phyloP scores from a whole-genome alignment of 2,113 vertebrate species.

The Progne subis region DNA sequence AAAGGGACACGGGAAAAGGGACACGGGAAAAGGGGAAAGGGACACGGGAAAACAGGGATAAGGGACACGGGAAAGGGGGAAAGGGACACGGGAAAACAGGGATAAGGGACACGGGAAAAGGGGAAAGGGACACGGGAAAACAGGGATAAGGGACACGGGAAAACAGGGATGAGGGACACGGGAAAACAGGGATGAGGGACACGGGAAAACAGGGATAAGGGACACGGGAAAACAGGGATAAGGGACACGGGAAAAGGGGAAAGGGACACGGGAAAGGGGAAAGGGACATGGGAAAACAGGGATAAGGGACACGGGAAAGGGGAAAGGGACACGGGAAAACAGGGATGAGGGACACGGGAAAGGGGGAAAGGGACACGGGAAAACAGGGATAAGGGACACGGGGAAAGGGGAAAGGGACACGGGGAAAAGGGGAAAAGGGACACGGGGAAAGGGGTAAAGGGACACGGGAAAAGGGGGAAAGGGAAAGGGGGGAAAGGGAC shows the following conservation, averaged over 20 bases:
- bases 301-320: neutral
- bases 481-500: too few species aligned
- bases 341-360: too few species aligned
- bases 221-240: neutral
- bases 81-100: neutral
- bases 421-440: too few species aligned
- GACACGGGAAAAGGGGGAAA: too few species aligned
- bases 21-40: neutral
- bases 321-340: too few species aligned
- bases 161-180: neutral
- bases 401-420: too few species aligned
- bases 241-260: neutral
- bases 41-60: too few species aligned
- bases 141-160: neutral
- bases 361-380: too few species aligned
- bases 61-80: neutral
- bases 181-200: neutral
- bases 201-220: neutral
- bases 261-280: neutral
- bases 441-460: too few species aligned
- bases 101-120: neutral
- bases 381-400: too few species aligned
- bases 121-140: neutral
- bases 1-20: neutral
- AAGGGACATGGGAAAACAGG: too few species aligned